Conservation (phyloP, 2,888 invertebrate genomes). For the Dynastes tityus region DNA sequence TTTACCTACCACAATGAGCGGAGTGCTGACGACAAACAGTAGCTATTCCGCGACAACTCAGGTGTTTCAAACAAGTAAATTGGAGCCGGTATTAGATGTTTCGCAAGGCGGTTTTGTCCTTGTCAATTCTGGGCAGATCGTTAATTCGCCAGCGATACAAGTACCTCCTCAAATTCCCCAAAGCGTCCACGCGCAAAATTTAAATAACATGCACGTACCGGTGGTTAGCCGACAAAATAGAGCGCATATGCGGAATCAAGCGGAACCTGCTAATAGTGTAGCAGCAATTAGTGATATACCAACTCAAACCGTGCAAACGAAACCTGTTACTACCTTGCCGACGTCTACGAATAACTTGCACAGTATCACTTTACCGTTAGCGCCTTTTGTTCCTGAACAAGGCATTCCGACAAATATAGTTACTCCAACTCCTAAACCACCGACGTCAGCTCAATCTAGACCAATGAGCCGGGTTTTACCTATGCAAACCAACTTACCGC, state of each 20-base stretch:
- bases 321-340: constrained; percentile 62
- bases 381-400: constrained; percentile 73
- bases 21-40: constrained; percentile 85
- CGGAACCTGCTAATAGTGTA: constrained; percentile 16
- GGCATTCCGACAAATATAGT: constrained; percentile 83
- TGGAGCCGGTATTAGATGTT: constrained; percentile 86
- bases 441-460: constrained; percentile 69
- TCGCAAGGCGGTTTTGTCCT: constrained; percentile 80
- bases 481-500: constrained; percentile 78
- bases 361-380: constrained; percentile 77
- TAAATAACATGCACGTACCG: constrained; percentile 37
- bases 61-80: constrained; percentile 89
- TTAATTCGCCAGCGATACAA: constrained; percentile 64
- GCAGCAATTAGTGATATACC: constrained; percentile 57
- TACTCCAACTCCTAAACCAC: constrained; percentile 76
- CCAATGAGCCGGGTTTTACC: constrained; percentile 87
- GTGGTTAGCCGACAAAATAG: constrained; percentile 51
- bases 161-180: constrained; percentile 52
- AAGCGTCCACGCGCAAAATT: constrained; percentile 45
- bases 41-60: constrained; percentile 90
- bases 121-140: constrained; percentile 77
- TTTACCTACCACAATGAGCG: constrained; percentile 86
- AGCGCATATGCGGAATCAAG: constrained; percentile 38
- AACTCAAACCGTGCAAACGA: constrained; percentile 59
- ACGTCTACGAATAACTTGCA: constrained; percentile 69